phyloP scores from a whole-genome alignment of 2,888 invertebrate species.

The Leptinotarsa rubiginosa region DNA sequence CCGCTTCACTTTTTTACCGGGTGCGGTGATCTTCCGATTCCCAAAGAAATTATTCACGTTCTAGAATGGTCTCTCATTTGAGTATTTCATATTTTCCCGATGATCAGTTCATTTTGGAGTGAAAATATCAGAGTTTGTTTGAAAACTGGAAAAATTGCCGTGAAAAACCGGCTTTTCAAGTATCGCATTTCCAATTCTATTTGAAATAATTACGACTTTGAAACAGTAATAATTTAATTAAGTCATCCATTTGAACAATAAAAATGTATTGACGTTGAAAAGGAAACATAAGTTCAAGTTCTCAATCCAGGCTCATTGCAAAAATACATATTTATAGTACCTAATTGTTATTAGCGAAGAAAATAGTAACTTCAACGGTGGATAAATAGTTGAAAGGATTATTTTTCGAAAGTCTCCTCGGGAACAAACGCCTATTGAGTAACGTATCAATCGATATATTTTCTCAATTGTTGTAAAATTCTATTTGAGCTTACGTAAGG shows the following conservation, averaged over 20 bases:
- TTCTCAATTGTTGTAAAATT: constrained; percentile 55
- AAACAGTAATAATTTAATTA: neutral
- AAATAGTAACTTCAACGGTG: neutral
- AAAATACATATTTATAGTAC: neutral
- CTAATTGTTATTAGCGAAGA: neutral
- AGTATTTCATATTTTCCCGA: neutral
- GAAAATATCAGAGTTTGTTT: neutral
- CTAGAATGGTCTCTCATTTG: constrained; percentile 20
- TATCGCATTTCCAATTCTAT: neutral
- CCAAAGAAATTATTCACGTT: constrained; percentile 29
- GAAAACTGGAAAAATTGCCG: neutral
- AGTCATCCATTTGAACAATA: neutral
- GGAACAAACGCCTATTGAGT: neutral
- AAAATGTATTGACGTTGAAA: neutral
- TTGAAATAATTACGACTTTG: neutral
- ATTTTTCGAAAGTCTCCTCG: neutral
- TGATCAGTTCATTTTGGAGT: neutral
- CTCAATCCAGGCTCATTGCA: neutral
- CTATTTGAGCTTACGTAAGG: constrained; percentile 63
- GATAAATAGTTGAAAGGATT: neutral
- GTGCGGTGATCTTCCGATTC: constrained; percentile 54
- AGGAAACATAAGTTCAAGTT: neutral
- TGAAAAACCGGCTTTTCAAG: neutral
- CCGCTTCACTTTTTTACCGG: constrained; percentile 58
- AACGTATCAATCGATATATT: constrained; percentile 37